Conservation (phyloP, 1,140 invertebrate species). For the Drosophila ambigua region DNA sequence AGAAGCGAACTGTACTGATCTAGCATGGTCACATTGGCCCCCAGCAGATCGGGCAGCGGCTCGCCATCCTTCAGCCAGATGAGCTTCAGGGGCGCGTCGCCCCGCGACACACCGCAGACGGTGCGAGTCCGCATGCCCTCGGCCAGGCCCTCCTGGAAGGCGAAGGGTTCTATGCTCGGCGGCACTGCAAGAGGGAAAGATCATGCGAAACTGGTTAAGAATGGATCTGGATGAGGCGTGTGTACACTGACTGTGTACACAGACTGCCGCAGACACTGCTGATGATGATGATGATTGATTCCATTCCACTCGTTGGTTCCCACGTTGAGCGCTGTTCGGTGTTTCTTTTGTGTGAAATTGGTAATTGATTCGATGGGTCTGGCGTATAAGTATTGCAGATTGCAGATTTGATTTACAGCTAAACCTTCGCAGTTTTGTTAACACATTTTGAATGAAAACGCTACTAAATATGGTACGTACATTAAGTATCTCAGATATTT, state of each 20-base stretch:
- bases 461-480: conserved; percentile 48
- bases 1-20: conserved; percentile 91
- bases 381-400: background rate
- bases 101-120: conserved; percentile 92
- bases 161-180: conserved; percentile 93
- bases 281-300: background rate
- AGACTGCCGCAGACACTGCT: background rate
- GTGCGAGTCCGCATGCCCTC: conserved; percentile 93
- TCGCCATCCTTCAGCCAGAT: conserved; percentile 91
- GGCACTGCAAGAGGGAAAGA: conserved; percentile 90
- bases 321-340: conserved; percentile 47
- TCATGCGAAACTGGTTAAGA: conserved; percentile 84
- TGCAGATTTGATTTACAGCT: conserved; percentile 46
- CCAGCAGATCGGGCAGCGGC: conserved; percentile 86
- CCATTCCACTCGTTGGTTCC: conserved; percentile 28
- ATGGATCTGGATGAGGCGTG: conserved; percentile 24
- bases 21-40: conserved; percentile 89
- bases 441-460: conserved; percentile 52
- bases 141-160: conserved; percentile 91
- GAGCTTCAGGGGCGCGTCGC: conserved; percentile 90
- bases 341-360: conserved; percentile 22
- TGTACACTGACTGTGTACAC: too few relatives aligned
- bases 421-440: conserved; percentile 83
- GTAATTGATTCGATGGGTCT: conserved; percentile 13
- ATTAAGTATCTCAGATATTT: conserved; percentile 19